Evolutionary conservation across 2,797 vertebrate genomes (phyloP).

Genomic region (Manis javanica): DNA sequence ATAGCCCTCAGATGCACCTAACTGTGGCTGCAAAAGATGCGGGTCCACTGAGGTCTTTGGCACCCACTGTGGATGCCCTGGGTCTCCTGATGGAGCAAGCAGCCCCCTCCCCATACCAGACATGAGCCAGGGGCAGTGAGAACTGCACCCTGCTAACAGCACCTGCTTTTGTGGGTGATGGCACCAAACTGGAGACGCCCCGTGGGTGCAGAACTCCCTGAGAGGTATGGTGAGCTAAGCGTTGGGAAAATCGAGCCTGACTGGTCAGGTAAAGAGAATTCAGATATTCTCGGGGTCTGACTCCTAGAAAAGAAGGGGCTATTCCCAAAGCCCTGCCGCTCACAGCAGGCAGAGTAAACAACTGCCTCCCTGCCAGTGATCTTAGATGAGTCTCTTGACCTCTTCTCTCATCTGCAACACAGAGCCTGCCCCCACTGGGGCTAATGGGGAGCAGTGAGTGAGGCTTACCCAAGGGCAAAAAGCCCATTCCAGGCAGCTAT

Average conservation of each 20-base stretch:
- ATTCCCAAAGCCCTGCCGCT: background rate
- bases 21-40: fast-evolving
- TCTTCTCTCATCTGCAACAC: background rate
- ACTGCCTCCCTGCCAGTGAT: background rate
- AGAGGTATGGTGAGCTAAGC: background rate
- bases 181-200: fast-evolving
- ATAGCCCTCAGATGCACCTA: fast-evolving
- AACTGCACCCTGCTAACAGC: too few species aligned
- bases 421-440: background rate
- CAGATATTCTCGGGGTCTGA: too few species aligned
- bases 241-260: background rate
- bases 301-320: too few species aligned
- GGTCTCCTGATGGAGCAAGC: background rate
- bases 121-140: fast-evolving
- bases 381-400: background rate
- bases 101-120: background rate
- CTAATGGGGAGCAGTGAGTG: background rate
- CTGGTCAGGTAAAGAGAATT: background rate
- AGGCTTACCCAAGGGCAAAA: too few species aligned
- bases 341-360: too few species aligned
- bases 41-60: fast-evolving
- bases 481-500: fast-evolving
- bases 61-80: background rate
- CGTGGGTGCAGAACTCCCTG: fast-evolving
- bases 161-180: background rate